These are phyloP conservation scores for Bucco capensis DNA, from an alignment of 2,113 vertebrate species.

Conservation along the genomic window DNA sequence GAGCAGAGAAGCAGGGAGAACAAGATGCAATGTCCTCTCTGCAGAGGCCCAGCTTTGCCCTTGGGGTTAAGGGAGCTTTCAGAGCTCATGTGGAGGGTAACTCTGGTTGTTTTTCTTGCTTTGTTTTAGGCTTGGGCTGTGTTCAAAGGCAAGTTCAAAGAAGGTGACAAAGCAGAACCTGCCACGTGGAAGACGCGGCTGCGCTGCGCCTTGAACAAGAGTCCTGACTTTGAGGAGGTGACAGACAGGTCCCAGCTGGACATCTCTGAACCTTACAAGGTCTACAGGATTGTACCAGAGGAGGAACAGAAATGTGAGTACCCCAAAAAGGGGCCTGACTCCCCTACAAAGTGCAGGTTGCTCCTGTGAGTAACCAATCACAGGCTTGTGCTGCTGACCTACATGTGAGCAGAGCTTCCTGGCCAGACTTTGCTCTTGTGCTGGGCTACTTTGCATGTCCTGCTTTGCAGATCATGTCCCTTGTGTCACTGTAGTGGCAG, in stretches of 20 bases:
- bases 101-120: not conserved
- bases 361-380: accelerated
- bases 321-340: accelerated
- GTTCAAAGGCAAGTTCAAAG: slow-evolving; percentile 98
- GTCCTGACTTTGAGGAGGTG: slow-evolving; percentile 97
- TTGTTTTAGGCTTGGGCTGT: slow-evolving; percentile 90
- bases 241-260: slow-evolving; percentile 95
- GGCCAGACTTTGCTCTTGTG: not conserved
- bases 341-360: too few species aligned
- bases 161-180: slow-evolving; percentile 94
- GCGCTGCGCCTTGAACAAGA: slow-evolving; percentile 96
- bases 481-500: not conserved
- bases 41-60: not conserved
- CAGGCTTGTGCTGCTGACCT: not conserved
- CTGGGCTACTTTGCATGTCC: not conserved
- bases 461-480: not conserved
- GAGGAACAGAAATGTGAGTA: slow-evolving; percentile 93
- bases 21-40: not conserved
- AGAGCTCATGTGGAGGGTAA: not conserved
- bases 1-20: not conserved
- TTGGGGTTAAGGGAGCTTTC: not conserved
- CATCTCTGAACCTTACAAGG: slow-evolving; percentile 98
- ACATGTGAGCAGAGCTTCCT: not conserved
- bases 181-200: slow-evolving; percentile 98
- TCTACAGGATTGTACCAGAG: slow-evolving; percentile 94